Conservation (phyloP, 2,888 invertebrate genomes). For the Drosophila stalkeri region DNA sequence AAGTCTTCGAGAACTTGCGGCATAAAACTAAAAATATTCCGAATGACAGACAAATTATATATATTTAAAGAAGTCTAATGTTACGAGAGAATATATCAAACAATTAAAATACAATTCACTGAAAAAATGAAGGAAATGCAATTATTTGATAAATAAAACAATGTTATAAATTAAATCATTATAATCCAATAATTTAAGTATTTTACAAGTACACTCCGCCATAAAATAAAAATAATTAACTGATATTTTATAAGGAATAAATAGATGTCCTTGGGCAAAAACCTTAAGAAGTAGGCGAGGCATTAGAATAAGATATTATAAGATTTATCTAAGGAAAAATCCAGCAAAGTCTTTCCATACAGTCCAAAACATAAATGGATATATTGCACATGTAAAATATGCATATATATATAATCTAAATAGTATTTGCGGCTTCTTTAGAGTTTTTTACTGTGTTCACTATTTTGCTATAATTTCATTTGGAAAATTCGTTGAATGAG, state of each 20-base stretch:
- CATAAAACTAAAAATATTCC: background rate
- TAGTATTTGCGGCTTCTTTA: background rate
- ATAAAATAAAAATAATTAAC: background rate
- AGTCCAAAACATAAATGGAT: too few relatives aligned
- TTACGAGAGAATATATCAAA: background rate
- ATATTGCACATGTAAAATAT: too few relatives aligned
- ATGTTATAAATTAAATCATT: too few relatives aligned
- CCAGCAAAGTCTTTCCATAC: too few relatives aligned
- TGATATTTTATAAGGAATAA: background rate
- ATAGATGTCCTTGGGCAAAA: too few relatives aligned
- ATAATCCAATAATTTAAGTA: background rate
- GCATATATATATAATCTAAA: background rate
- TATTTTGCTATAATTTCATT: conserved; percentile 10
- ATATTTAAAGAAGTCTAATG: background rate
- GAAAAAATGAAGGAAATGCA: background rate
- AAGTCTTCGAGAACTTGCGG: background rate
- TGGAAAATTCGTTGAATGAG: conserved; percentile 1
- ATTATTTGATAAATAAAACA: too few relatives aligned
- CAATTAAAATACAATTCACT: too few relatives aligned
- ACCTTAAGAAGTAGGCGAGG: too few relatives aligned
- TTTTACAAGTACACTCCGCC: background rate
- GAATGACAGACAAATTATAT: background rate
- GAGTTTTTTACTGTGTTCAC: conserved; percentile 18
- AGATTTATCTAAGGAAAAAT: too few relatives aligned
- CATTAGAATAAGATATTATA: too few relatives aligned